A percentile compares a stretch with the other conserved stretches of the same genome.
phyloP scores from a whole-genome alignment of 2,888 invertebrate species.

The Lysandra coridon region DNA sequence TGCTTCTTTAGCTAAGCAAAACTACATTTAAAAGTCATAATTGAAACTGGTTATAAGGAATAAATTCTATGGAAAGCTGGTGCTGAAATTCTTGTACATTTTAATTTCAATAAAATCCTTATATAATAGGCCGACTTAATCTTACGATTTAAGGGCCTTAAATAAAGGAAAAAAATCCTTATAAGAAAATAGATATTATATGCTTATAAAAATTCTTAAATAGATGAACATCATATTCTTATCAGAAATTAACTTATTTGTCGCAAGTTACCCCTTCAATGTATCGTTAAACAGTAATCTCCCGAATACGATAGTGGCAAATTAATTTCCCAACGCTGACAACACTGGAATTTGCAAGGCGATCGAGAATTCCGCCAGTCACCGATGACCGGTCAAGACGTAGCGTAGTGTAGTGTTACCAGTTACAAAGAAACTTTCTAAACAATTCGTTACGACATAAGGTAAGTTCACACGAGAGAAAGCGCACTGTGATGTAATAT shows the following conservation, averaged over 20 bases:
- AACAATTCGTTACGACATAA: neutral
- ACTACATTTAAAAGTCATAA: neutral
- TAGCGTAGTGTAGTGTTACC: neutral
- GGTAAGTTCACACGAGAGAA: constrained; percentile 1
- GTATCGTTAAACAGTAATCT: too few relatives aligned
- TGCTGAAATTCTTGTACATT: too few relatives aligned
- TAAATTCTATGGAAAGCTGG: too few relatives aligned
- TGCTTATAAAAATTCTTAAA: too few relatives aligned
- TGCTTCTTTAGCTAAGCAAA: neutral
- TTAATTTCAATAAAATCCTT: too few relatives aligned
- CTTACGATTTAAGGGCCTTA: too few relatives aligned
- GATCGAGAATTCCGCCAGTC: constrained; percentile 12
- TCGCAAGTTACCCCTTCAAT: too few relatives aligned
- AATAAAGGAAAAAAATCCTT: too few relatives aligned
- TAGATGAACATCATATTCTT: too few relatives aligned
- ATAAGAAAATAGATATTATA: too few relatives aligned
- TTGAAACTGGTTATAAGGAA: neutral
- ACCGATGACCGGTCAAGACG: neutral
- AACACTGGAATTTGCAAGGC: constrained; percentile 21
- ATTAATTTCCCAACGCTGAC: neutral
- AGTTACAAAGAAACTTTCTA: neutral
- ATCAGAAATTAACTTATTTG: too few relatives aligned
- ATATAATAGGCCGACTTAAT: too few relatives aligned
- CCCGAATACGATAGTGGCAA: neutral
- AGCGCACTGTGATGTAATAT: neutral